Evolutionary conservation across 1,140 invertebrate genomes (phyloP).

Genomic region (Helicoverpa zea): DNA sequence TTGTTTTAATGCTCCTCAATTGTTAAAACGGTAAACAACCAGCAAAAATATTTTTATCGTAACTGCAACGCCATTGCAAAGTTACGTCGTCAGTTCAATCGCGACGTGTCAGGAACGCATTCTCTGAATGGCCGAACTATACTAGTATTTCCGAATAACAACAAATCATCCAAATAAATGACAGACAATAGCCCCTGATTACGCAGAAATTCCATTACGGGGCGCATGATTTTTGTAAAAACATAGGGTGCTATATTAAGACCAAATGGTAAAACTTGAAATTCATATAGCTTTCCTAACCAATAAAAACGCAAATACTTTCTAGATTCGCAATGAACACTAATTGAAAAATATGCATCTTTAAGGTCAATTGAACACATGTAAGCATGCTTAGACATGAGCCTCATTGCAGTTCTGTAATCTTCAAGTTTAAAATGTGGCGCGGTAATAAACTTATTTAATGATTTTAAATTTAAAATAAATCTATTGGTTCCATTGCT

Average conservation of each 20-base stretch:
- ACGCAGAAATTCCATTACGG: constrained; percentile 46
- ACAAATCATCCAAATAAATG: constrained; percentile 57
- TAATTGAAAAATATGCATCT: constrained; percentile 27
- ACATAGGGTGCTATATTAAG: constrained; percentile 46
- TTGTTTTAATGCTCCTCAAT: too few relatives aligned
- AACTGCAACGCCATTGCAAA: too few relatives aligned
- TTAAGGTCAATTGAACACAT: constrained; percentile 51
- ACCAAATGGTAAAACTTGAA: constrained; percentile 51
- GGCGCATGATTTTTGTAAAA: constrained; percentile 53
- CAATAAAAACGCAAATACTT: constrained; percentile 44
- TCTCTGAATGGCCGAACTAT: too few relatives aligned
- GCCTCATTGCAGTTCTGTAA: constrained; percentile 56
- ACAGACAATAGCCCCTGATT: constrained; percentile 28
- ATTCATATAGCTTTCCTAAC: constrained; percentile 41
- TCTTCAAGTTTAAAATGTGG: constrained; percentile 61
- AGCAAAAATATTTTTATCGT: too few relatives aligned
- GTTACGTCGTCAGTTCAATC: too few relatives aligned
- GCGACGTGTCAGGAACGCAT: too few relatives aligned
- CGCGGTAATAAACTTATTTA: constrained; percentile 58
- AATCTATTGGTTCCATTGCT: constrained; percentile 59
- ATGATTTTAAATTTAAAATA: constrained; percentile 59
- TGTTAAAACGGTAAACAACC: too few relatives aligned
- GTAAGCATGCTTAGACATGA: constrained; percentile 39
- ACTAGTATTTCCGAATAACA: constrained; percentile 34
- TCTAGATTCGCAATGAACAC: background rate